phyloP scores from a whole-genome alignment of 2,888 invertebrate species.

The Tubulanus polymorphus region DNA sequence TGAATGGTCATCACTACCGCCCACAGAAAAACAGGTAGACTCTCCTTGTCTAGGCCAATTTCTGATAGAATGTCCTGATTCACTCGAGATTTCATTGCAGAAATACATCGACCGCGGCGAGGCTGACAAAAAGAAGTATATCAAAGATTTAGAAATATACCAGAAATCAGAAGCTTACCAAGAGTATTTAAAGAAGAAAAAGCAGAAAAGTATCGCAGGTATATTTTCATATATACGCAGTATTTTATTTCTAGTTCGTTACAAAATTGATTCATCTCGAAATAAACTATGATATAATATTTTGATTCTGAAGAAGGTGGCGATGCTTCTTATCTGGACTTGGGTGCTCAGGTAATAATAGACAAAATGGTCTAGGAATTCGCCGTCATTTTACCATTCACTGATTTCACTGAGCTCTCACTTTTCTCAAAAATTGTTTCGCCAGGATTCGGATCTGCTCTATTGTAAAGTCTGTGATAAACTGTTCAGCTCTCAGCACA shows the following conservation, averaged over 20 bases:
- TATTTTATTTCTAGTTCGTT: neutral
- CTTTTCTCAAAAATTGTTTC: too few relatives aligned
- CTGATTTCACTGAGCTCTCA: neutral
- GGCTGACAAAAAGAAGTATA: conserved; percentile 60
- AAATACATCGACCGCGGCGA: conserved; percentile 60
- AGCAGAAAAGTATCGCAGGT: conserved; percentile 26
- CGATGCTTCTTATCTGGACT: too few relatives aligned
- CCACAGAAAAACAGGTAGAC: conserved; percentile 56
- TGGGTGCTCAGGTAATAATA: too few relatives aligned
- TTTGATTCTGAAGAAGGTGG: too few relatives aligned
- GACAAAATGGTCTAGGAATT: too few relatives aligned
- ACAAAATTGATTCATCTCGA: too few relatives aligned
- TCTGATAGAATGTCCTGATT: neutral
- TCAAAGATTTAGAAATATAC: conserved; percentile 59
- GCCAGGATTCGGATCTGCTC: conserved; percentile 59
- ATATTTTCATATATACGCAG: neutral
- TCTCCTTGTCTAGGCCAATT: neutral
- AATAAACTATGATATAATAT: too few relatives aligned
- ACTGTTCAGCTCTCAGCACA: conserved; percentile 61
- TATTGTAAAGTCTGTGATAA: conserved; percentile 62
- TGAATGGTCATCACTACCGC: conserved; percentile 59
- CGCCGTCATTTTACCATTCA: neutral
- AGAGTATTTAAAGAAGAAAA: conserved; percentile 57
- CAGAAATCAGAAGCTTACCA: conserved; percentile 60
- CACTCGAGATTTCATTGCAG: conserved; percentile 25